Evolutionary conservation across 2,113 vertebrate species (phyloP).

Genomic region (Anguilla rostrata): DNA sequence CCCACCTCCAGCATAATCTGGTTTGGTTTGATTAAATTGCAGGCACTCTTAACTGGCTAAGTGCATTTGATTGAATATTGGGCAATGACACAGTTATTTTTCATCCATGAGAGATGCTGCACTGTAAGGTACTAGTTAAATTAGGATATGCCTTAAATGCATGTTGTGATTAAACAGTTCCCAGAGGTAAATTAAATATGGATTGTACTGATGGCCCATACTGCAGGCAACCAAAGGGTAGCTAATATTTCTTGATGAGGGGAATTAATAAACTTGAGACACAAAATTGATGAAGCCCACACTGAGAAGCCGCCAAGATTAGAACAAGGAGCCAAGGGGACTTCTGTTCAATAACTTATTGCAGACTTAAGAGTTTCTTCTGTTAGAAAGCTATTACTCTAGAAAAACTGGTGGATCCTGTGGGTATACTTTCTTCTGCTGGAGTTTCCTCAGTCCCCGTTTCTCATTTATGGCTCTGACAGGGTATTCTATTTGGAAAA

Average conservation of each 20-base stretch:
- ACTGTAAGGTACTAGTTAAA: background rate
- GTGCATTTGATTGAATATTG: too few relatives aligned
- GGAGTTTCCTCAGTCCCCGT: background rate
- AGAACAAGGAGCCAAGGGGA: background rate
- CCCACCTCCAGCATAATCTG: too few relatives aligned
- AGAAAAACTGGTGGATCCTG: background rate
- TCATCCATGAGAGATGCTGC: background rate
- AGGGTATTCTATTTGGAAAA: background rate
- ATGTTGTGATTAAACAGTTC: background rate
- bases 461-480: background rate
- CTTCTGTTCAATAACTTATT: background rate
- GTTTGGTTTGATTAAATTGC: too few relatives aligned
- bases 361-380: background rate
- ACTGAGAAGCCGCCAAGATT: background rate
- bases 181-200: background rate
- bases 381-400: background rate
- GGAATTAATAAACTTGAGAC: background rate
- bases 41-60: too few relatives aligned
- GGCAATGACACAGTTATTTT: background rate
- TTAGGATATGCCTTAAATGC: background rate
- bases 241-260: background rate
- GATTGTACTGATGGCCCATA: background rate
- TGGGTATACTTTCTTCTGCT: background rate
- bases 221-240: background rate
- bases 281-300: background rate